Percentiles rank a stretch among this genome's conserved stretches.
phyloP scores from a whole-genome alignment of 2,888 invertebrate species.

The Torymus aiolomorphi region DNA sequence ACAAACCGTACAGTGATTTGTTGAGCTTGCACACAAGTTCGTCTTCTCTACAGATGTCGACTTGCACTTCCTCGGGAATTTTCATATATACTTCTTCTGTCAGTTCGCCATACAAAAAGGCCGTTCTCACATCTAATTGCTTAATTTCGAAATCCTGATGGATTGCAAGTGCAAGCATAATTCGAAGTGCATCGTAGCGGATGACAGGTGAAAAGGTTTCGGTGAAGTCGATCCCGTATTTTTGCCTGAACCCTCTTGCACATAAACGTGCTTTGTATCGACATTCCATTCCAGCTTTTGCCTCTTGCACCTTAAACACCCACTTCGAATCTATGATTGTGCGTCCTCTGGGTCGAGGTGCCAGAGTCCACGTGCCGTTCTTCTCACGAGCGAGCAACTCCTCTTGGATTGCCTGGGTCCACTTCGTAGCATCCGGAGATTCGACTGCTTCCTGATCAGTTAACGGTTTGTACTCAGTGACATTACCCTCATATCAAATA shows the following conservation, averaged over 20 bases:
- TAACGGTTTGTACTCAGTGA: background rate
- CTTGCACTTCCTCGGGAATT: background rate
- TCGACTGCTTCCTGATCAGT: background rate
- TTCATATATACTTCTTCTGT: conserved; percentile 19
- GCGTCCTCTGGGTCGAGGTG: conserved; percentile 21
- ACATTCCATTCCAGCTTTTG: no score
- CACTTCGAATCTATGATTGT: conserved; percentile 55
- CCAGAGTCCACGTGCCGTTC: conserved; percentile 56
- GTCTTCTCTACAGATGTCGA: background rate
- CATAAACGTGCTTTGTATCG: conserved; percentile 13
- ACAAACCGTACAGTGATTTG: background rate
- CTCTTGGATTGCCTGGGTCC: conserved; percentile 22
- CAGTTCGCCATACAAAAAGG: conserved; percentile 3
- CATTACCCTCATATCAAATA: background rate
- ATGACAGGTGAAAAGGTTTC: conserved; percentile 11
- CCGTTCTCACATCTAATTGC: background rate
- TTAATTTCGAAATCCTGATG: background rate
- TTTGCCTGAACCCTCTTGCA: background rate
- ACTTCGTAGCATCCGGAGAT: background rate
- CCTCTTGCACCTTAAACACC: conserved; percentile 55
- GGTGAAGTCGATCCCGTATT: background rate
- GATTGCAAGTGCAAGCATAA: background rate
- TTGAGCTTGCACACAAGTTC: background rate
- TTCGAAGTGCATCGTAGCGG: background rate
- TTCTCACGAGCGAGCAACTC: conserved; percentile 12